Evolutionary conservation across 2,113 vertebrate genomes (phyloP).

Genomic region (Anoura caudifer): DNA sequence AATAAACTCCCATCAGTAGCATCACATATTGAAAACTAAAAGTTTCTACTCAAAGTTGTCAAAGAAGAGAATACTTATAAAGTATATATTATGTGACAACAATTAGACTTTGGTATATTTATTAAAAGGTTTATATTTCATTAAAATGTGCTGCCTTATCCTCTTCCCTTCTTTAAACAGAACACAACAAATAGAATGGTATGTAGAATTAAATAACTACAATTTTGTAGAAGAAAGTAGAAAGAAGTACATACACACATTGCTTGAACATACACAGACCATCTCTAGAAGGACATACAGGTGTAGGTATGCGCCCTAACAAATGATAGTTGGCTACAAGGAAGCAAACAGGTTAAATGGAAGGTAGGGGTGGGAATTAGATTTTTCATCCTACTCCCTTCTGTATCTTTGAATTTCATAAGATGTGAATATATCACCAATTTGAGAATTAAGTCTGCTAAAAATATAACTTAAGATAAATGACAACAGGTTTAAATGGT

Average conservation of each 20-base stretch:
- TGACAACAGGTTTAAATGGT: background rate
- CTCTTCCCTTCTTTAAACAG: background rate
- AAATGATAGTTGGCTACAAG: background rate
- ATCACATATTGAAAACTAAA: constrained; percentile 14
- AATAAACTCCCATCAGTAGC: background rate
- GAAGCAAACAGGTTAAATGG: background rate
- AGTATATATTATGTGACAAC: background rate
- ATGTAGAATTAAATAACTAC: background rate
- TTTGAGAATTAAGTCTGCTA: background rate
- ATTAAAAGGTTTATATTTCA: background rate
- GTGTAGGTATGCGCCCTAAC: background rate
- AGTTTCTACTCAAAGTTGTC: constrained; percentile 17
- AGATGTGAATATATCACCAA: background rate
- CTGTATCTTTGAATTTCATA: background rate
- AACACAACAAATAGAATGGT: background rate
- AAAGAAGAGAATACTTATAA: background rate
- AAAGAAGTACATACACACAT: background rate
- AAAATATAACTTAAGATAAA: constrained; percentile 39
- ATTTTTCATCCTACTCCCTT: background rate
- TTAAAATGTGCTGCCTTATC: background rate
- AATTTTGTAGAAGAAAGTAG: background rate
- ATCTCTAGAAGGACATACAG: background rate
- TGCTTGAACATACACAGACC: background rate
- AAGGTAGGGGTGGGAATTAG: background rate
- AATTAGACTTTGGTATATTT: background rate